Evolutionary conservation across 2,113 vertebrate genomes (phyloP).

Genomic region (Dipodomys ordii): DNA sequence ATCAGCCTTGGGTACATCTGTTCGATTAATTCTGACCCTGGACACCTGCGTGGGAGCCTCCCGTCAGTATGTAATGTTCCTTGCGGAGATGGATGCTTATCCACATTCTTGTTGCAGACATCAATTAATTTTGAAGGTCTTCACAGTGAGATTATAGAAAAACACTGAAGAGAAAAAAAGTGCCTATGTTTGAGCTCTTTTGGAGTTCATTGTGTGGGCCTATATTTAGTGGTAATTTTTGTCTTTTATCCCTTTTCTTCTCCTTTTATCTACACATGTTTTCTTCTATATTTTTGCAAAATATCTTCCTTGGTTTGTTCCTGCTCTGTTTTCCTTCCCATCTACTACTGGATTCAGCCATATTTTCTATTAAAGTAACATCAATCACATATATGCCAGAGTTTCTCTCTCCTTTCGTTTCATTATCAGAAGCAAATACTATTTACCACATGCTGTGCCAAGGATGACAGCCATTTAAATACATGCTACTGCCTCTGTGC

Average conservation of each 20-base stretch:
- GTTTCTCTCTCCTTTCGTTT: constrained; percentile 27
- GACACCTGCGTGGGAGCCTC: constrained; percentile 63
- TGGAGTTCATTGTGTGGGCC: neutral
- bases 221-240: neutral
- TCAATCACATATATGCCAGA: constrained; percentile 32
- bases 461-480: constrained; percentile 24
- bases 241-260: neutral
- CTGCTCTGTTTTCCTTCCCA: neutral
- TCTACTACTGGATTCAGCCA: neutral
- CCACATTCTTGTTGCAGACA: constrained; percentile 59
- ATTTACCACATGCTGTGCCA: constrained; percentile 59
- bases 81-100: constrained; percentile 61
- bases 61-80: constrained; percentile 53
- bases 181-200: constrained; percentile 41
- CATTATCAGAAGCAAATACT: constrained; percentile 63
- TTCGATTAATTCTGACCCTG: constrained; percentile 72
- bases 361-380: constrained; percentile 59
- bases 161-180: constrained; percentile 63
- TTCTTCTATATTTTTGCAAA: neutral
- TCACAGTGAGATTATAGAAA: constrained; percentile 45
- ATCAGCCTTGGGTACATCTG: constrained; percentile 69
- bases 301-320: neutral
- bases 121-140: constrained; percentile 70
- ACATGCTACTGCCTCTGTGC: constrained; percentile 7
- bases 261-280: constrained; percentile 19